These are phyloP conservation scores for Carpatolechia fugitivella DNA, from an alignment of 2,888 invertebrate genomes.

Conservation along the genomic window DNA sequence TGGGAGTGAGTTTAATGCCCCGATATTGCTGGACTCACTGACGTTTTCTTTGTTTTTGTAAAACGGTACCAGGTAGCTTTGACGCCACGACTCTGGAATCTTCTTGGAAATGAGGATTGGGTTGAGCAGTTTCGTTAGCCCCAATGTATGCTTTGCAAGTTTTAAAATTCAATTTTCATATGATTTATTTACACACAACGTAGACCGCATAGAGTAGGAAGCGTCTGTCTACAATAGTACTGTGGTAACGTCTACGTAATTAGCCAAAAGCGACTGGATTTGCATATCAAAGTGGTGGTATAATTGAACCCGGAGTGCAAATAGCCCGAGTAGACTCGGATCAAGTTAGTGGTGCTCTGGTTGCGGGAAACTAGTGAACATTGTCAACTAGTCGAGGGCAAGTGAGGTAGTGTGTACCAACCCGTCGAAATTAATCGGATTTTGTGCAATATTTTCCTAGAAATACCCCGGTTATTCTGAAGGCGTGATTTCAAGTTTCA, in stretches of 20 bases:
- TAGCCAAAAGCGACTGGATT: slow-evolving; percentile 72
- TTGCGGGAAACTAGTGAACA: slow-evolving; percentile 45
- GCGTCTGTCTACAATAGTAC: slow-evolving; percentile 54
- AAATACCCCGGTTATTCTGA: too few species aligned
- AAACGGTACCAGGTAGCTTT: too few species aligned
- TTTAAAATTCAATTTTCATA: slow-evolving; percentile 5
- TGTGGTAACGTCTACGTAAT: slow-evolving; percentile 70
- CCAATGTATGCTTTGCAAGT: slow-evolving; percentile 5
- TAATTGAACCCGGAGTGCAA: slow-evolving; percentile 74
- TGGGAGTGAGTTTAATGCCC: too few species aligned
- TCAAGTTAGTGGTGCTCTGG: slow-evolving; percentile 68
- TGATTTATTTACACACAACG: background rate
- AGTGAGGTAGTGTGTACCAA: slow-evolving; percentile 20
- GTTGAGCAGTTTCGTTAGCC: too few species aligned
- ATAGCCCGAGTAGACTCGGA: slow-evolving; percentile 74
- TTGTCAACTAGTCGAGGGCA: slow-evolving; percentile 30
- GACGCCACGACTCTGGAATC: too few species aligned
- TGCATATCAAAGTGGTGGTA: slow-evolving; percentile 75
- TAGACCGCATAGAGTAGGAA: slow-evolving; percentile 21
- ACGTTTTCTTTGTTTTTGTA: too few species aligned
- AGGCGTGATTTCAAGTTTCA: too few species aligned
- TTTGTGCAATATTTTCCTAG: background rate
- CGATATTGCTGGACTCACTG: too few species aligned
- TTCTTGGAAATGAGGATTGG: too few species aligned
- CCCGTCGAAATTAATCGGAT: slow-evolving; percentile 27